Conservation (phyloP, 2,113 vertebrate genomes). For the Indri indri region DNA sequence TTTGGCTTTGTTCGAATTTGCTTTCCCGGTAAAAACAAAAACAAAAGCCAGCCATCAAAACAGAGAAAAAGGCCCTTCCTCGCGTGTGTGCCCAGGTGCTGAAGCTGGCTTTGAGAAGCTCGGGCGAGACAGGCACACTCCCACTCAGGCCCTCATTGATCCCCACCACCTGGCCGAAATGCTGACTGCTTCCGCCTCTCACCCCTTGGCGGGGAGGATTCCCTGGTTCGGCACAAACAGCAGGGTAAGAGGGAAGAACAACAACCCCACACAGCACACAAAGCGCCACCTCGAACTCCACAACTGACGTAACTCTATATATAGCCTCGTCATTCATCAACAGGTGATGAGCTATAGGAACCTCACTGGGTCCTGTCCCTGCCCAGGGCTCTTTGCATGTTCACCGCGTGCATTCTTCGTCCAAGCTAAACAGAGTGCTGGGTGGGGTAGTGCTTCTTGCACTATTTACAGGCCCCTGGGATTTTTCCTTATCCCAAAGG, state of each 20-base stretch:
- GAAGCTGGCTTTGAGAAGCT: not conserved
- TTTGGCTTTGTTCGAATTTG: constrained; percentile 44
- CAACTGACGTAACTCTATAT: rapidly evolving
- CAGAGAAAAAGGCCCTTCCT: constrained; percentile 19
- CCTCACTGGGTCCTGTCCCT: not conserved
- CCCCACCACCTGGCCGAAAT: not conserved
- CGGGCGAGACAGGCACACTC: not conserved
- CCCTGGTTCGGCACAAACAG: not conserved
- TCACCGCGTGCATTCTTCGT: not conserved
- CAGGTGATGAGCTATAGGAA: not conserved
- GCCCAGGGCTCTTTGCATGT: not conserved
- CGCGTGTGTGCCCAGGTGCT: not conserved
- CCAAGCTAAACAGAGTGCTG: constrained; percentile 40
- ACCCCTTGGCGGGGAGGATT: not conserved
- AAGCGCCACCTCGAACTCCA: too few species aligned
- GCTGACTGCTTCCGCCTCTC: not conserved
- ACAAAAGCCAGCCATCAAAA: constrained; percentile 20
- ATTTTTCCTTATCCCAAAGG: constrained; percentile 7
- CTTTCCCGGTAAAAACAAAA: constrained; percentile 45
- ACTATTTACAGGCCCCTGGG: constrained; percentile 10
- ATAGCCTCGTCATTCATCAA: not conserved
- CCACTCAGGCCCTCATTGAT: not conserved
- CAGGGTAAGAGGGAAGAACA: not conserved
- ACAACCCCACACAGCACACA: too few species aligned
- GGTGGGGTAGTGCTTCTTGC: constrained; percentile 13